Evolutionary conservation across 2,113 vertebrate genomes (phyloP).

Genomic region (Mus spicilegus): DNA sequence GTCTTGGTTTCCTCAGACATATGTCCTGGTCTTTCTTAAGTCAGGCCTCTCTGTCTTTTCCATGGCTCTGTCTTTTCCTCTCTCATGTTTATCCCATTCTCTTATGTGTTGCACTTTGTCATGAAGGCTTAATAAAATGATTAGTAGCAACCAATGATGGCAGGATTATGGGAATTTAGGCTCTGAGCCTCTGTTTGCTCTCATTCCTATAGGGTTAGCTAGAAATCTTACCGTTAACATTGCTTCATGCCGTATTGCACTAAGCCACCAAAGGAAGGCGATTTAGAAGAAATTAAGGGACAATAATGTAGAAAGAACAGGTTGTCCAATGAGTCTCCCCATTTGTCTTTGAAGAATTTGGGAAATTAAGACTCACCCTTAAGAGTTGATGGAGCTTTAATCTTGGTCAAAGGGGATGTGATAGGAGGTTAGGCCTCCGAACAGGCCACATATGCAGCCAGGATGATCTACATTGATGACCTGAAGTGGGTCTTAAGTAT

Average conservation of each 20-base stretch:
- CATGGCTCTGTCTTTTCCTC: background rate
- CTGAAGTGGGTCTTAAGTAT: background rate
- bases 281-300: constrained; percentile 14
- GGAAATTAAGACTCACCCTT: constrained; percentile 39
- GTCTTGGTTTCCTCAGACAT: background rate
- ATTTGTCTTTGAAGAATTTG: background rate
- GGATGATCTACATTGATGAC: background rate
- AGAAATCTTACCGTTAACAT: background rate
- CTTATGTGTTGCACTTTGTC: background rate
- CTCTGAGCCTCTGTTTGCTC: background rate
- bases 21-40: background rate
- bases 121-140: background rate
- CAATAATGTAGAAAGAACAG: constrained; percentile 2
- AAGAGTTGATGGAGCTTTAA: background rate
- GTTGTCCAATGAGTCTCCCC: background rate
- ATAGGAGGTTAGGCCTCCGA: background rate
- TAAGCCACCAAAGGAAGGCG: background rate
- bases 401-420: background rate
- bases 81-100: background rate
- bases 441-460: background rate
- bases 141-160: background rate
- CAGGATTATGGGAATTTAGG: background rate
- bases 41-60: background rate
- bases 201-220: background rate
- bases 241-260: background rate